Base-by-base conservation (phyloP, 2,113 vertebrate species). In the Anas platyrhynchos region DNA sequence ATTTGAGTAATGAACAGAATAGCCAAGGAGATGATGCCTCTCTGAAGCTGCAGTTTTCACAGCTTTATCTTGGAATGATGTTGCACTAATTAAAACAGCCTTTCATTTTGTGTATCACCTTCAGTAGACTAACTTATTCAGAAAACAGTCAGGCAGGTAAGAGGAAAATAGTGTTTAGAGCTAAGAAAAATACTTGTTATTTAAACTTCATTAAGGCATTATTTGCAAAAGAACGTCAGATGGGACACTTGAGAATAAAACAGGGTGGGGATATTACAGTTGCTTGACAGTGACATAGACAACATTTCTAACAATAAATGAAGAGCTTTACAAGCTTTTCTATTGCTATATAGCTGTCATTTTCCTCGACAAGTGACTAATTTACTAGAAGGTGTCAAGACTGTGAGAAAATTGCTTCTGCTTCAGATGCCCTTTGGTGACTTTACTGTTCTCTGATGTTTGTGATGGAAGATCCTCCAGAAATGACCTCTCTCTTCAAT, bases 301-400 rank as follows among this genome's bases (percentile, higher is more conserved):
- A 97, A 34, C 68, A 56, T 85, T 92, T 74, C 83, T 78, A 63
- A 76, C 62, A 73, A 46, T 88, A 94, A 96, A 76, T 79, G 61
- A 84, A 93, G 80, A 97, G 80, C 88, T 86, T 65, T 91, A 67
- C 73, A 48, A 72, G 89, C 75, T 85, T 72, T 16, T 38, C 59
- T 84, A 8, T 72, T 91, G 54, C 77, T 96, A 10, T 68, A 44
- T 74, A 91, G 71, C 83, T 97, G 96, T 91, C 83, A 81, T 90
- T 92, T 92, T 43, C 79, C 44, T 86, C 13, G 9, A 89, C 74
- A 83, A 90, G 87, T 65, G 86, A 90, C 83, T 97, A 79, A 92
- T 96, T 93, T 96, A 93, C 88, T 91, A 72, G 83, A 69, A 86
- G 83, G n/a, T 89, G 89, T 89, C 79, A 95, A 73, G 77, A 77